These are phyloP conservation scores for Drosophila yakuba DNA, from an alignment of 1,140 invertebrate species.

Conservation along the genomic window DNA sequence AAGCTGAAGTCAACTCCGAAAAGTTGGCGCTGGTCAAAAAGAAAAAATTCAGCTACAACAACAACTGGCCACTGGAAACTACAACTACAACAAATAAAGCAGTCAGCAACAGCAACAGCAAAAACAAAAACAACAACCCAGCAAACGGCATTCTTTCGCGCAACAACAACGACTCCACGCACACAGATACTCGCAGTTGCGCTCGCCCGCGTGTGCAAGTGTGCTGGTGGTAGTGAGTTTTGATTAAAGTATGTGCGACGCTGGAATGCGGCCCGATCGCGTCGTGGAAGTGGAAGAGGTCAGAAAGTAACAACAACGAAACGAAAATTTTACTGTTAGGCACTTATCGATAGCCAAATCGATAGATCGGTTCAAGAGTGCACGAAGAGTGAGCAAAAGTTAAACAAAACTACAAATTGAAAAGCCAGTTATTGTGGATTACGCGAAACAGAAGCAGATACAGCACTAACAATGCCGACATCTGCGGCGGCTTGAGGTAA, in stretches of 20 bases:
- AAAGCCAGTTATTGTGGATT: slow-evolving; percentile 67
- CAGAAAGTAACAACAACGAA: slow-evolving; percentile 53
- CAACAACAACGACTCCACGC: slow-evolving; percentile 71
- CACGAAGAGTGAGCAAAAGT: slow-evolving; percentile 15
- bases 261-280: slow-evolving; percentile 70
- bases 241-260: slow-evolving; percentile 72
- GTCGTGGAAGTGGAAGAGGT: slow-evolving; percentile 77
- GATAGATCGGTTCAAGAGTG: slow-evolving; percentile 55
- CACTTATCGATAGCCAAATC: slow-evolving; percentile 50
- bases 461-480: slow-evolving; percentile 46
- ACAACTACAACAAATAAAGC: slow-evolving; percentile 54
- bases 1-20: slow-evolving; percentile 43
- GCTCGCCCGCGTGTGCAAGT: slow-evolving; percentile 24
- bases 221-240: slow-evolving; percentile 57
- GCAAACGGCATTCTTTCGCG: slow-evolving; percentile 83
- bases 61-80: slow-evolving; percentile 45
- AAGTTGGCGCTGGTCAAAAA: slow-evolving; percentile 47
- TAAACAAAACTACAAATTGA: slow-evolving; percentile 11
- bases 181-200: slow-evolving; percentile 18
- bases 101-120: slow-evolving; percentile 51
- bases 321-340: slow-evolving; percentile 75
- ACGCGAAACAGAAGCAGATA: slow-evolving; percentile 48
- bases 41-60: slow-evolving; percentile 50
- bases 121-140: slow-evolving; percentile 71
- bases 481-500: slow-evolving; percentile 73